phyloP scores from a whole-genome alignment of 2,888 invertebrate species.

The Clanis bilineata region DNA sequence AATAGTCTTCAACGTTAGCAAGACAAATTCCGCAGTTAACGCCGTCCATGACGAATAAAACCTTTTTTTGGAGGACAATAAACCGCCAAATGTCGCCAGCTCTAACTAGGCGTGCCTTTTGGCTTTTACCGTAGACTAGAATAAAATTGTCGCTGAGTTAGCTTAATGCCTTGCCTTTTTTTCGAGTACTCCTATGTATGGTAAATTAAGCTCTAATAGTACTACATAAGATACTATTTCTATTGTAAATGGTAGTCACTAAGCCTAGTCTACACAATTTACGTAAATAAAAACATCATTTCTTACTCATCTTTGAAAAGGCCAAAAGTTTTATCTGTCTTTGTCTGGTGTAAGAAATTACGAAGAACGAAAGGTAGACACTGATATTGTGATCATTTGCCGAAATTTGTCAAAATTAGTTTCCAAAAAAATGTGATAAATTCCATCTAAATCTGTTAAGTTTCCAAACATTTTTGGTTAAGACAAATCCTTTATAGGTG shows the following conservation, averaged over 20 bases:
- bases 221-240: not conserved
- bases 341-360: no score
- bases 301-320: no score
- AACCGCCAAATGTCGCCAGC: constrained; percentile 3
- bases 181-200: not conserved
- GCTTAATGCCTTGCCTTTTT: constrained; percentile 6
- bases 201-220: not conserved
- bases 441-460: no score
- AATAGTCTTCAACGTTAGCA: constrained; percentile 21
- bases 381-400: no score
- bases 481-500: no score
- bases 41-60: not conserved
- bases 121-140: constrained; percentile 3
- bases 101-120: constrained; percentile 7
- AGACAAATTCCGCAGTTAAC: constrained; percentile 6
- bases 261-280: no score
- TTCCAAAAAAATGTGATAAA: no score
- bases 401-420: no score
- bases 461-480: no score
- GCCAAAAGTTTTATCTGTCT: no score
- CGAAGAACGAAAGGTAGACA: no score
- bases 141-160: constrained; percentile 8
- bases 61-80: constrained; percentile 8
- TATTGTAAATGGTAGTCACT: not conserved
- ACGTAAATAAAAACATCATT: no score